phyloP scores from a whole-genome alignment of 2,797 vertebrate genomes.

The Oceanodroma leucorhoa region DNA sequence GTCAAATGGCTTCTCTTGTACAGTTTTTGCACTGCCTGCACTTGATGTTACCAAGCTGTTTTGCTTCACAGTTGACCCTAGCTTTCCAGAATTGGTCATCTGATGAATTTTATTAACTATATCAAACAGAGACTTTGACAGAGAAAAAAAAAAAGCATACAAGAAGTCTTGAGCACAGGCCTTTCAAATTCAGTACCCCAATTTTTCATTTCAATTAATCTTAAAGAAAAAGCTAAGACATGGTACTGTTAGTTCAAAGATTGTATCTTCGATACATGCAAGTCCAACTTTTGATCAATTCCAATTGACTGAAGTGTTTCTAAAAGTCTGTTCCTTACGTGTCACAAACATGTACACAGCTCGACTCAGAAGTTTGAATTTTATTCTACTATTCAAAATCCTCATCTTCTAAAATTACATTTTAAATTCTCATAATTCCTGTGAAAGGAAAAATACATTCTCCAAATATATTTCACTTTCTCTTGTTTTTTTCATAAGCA shows the following conservation, averaged over 20 bases:
- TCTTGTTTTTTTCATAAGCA: not conserved
- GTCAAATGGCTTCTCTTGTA: constrained; percentile 88
- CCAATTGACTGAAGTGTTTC: not conserved
- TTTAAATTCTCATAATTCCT: not conserved
- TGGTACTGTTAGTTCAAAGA: not conserved
- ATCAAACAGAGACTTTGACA: constrained; percentile 87
- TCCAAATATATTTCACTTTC: not conserved
- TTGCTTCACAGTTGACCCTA: constrained; percentile 78
- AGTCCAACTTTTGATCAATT: not conserved
- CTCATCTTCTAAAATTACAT: not conserved
- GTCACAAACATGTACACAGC: not conserved
- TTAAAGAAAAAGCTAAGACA: not conserved
- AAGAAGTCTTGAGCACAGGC: not conserved
- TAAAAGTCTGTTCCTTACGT: not conserved
- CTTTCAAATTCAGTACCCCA: not conserved
- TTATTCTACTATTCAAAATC: not conserved
- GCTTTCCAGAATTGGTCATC: constrained; percentile 79
- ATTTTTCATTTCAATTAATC: not conserved
- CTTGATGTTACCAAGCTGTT: constrained; percentile 83
- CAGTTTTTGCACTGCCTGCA: constrained; percentile 68
- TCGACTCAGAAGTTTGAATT: not conserved
- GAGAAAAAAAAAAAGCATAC: not conserved
- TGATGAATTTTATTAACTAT: constrained; percentile 91
- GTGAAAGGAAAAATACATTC: not conserved
- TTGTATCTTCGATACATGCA: not conserved